Evolutionary conservation across 2,888 invertebrate species (phyloP), one percentile per base, ranked within the genome.

Genomic region (Pecten maximus): DNA sequence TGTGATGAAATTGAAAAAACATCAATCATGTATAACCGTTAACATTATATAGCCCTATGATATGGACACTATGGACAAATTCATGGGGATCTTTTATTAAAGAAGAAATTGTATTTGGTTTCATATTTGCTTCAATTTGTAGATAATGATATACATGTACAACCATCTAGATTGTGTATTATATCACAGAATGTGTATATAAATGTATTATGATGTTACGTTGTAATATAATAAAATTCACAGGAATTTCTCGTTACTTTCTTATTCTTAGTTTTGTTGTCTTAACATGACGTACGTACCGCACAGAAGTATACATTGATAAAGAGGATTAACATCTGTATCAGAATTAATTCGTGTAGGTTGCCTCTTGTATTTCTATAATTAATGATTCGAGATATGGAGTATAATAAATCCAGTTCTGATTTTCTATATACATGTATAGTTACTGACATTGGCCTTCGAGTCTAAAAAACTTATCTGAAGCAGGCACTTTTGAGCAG

Each of bases 121-220:
- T 74, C 74, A 74, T 74, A 74, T 74, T 74, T 74, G 28, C 74
- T 74, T 74, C 35, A 28, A 74, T 74, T 74, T 74, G 74, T 74
- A 74, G 74, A 74, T 74, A 74, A 74, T 10, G 74, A 74, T 28
- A 74, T 74, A 6, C 35, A 60, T 60, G 60, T 60, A 60, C 60
- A 60, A 23, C 60, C 60, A 28, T 74, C 28, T 74, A 74, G 74
- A 74, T 35, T 74, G 74, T 74, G 74, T 28, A 60, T 60, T 60
- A 28, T 74, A 74, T 28, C 74, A 74, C 74, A 74, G 74, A 35
- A 35, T 74, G 12, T 74, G 35, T 74, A 28, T 74, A 74, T 54
- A 74, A 12, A 74, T 74, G 74, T 74, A 74, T 74, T 74, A 74
- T 74, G 74, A 74, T 74, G 74, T 74, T 74, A 74, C 74, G 74